Conservation (phyloP, 2,113 vertebrate genomes). For the Emydocephalus ijimae region DNA sequence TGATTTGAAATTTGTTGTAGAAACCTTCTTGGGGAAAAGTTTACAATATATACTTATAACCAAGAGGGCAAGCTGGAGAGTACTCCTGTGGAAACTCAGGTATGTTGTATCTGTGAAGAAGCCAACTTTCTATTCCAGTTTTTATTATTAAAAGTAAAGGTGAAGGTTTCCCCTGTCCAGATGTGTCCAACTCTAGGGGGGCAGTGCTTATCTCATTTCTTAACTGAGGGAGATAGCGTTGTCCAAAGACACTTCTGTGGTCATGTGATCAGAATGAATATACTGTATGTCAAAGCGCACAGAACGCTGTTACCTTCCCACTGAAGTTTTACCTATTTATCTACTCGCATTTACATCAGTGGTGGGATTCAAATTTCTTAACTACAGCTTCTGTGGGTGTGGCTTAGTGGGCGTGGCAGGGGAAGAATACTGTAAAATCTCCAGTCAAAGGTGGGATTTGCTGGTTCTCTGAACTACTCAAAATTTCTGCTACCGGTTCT, state of each 20-base stretch:
- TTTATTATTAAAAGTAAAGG: neutral
- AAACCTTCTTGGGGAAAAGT: slow-evolving; percentile 61
- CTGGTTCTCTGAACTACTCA: too few relatives aligned
- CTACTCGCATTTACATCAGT: neutral
- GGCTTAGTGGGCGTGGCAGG: too few relatives aligned
- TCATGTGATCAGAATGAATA: neutral
- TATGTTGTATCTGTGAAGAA: slow-evolving; percentile 28
- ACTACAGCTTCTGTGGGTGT: too few relatives aligned
- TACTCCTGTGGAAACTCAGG: slow-evolving; percentile 45
- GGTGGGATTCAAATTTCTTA: too few relatives aligned
- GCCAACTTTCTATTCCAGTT: neutral
- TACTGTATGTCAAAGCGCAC: neutral
- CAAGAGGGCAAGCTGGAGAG: slow-evolving; percentile 53
- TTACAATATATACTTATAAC: slow-evolving; percentile 58
- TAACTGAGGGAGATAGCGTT: neutral
- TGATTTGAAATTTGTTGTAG: slow-evolving; percentile 42
- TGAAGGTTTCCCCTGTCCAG: neutral
- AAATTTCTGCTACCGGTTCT: too few relatives aligned
- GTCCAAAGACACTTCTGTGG: neutral
- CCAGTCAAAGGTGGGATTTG: too few relatives aligned
- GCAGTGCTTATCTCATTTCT: neutral
- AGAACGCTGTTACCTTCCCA: neutral
- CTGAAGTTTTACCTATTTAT: neutral
- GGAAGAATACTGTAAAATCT: too few relatives aligned
- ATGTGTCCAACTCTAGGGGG: neutral